A percentile compares a stretch with the other conserved stretches of the same genome.
phyloP scores from a whole-genome alignment of 2,113 vertebrate species.

The Emydocephalus ijimae region DNA sequence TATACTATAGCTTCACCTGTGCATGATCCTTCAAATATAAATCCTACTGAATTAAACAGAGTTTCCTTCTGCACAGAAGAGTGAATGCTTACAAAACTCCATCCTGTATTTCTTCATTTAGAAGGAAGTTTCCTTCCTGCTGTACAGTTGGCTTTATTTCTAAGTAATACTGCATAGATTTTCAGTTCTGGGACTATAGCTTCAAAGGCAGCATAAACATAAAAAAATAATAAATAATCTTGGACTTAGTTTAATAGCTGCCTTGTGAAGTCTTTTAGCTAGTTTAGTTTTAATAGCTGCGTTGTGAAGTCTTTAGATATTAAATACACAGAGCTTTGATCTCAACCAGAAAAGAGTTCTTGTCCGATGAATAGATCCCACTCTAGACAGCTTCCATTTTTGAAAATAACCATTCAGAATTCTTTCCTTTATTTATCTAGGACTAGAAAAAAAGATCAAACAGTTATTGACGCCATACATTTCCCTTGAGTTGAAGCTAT shows the following conservation, averaged over 20 bases:
- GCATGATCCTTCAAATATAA: not conserved
- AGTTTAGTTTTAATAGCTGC: not conserved
- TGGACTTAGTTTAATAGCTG: not conserved
- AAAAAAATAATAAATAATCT: not conserved
- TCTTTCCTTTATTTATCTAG: not conserved
- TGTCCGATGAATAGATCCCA: not conserved
- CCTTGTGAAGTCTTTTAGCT: not conserved
- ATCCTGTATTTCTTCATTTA: not conserved
- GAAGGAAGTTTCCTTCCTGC: not conserved
- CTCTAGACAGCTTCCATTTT: not conserved
- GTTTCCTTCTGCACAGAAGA: not conserved
- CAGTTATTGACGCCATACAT: not conserved
- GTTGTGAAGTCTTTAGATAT: not conserved
- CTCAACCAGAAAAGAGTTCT: not conserved
- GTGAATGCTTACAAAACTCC: not conserved
- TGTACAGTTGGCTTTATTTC: not conserved
- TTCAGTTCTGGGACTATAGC: not conserved
- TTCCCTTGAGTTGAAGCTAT: not conserved
- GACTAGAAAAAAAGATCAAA: not conserved
- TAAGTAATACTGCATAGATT: not conserved
- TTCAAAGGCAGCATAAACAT: not conserved
- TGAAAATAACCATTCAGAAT: not conserved
- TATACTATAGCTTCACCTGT: not conserved
- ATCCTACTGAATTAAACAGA: not conserved
- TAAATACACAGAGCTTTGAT: not conserved